A percentile compares a stretch with the other conserved stretches of the same genome.
Evolutionary conservation across 1,140 invertebrate species (phyloP).

Genomic region (Diploscapter pachys): DNA sequence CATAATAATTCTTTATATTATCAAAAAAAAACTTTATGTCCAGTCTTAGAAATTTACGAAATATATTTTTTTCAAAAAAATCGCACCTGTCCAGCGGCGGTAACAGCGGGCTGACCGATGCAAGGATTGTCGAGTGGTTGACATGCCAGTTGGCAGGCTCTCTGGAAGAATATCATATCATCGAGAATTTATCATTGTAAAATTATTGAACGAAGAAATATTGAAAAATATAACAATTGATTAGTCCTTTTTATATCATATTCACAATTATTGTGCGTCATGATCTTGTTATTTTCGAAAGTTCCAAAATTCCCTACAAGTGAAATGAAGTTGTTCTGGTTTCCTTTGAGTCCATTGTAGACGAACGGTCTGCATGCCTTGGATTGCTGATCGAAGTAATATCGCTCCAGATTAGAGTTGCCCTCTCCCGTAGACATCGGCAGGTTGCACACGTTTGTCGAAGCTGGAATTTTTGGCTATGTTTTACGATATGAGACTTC

Average conservation of each 20-base stretch:
- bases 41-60: too few species aligned
- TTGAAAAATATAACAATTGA: too few species aligned
- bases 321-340: conserved; percentile 61
- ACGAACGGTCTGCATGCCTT: conserved; percentile 59
- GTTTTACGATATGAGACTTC: too few species aligned
- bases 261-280: too few species aligned
- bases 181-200: too few species aligned
- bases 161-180: too few species aligned
- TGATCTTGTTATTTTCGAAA: too few species aligned
- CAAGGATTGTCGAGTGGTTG: conserved; percentile 58
- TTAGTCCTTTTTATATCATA: too few species aligned
- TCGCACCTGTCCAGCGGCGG: conserved; percentile 45
- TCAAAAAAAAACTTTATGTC: too few species aligned
- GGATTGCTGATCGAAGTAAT: conserved; percentile 59
- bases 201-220: too few species aligned
- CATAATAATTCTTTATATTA: background rate
- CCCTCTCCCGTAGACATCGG: conserved; percentile 59
- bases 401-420: conserved; percentile 53
- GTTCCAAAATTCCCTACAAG: conserved; percentile 12
- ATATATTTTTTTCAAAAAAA: too few species aligned
- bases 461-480: conserved; percentile 33
- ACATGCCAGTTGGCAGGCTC: conserved; percentile 55
- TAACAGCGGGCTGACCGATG: conserved; percentile 57
- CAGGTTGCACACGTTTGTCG: conserved; percentile 51
- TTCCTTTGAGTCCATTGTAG: conserved; percentile 62